phyloP scores from a whole-genome alignment of 2,888 invertebrate genomes.

The Dicyrtomina minuta region DNA sequence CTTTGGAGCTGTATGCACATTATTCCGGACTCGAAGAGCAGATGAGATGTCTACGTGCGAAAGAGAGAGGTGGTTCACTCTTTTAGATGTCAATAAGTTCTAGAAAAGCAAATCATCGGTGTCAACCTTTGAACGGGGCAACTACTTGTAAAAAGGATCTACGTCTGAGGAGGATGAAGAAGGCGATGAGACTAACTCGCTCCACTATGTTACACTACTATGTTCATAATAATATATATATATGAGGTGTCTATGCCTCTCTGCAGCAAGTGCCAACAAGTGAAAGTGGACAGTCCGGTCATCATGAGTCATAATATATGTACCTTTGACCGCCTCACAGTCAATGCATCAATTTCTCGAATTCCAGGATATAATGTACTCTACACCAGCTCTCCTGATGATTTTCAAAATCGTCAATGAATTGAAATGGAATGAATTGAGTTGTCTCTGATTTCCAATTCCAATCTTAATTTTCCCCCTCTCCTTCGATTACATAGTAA shows the following conservation, averaged over 20 bases:
- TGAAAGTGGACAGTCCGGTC: constrained; percentile 23
- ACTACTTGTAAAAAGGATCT: too few relatives aligned
- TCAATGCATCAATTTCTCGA: not conserved
- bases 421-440: not conserved
- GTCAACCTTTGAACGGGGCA: constrained; percentile 6
- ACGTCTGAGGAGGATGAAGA: too few relatives aligned
- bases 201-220: too few relatives aligned
- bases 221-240: too few relatives aligned
- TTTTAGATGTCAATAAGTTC: constrained; percentile 14
- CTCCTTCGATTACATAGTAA: not conserved
- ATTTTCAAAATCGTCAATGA: constrained; percentile 2
- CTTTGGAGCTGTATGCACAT: not conserved
- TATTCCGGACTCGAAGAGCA: not conserved
- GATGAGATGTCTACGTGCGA: constrained; percentile 11
- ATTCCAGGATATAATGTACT: not conserved
- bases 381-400: not conserved
- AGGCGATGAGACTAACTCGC: too few relatives aligned
- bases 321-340: not conserved
- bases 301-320: not conserved
- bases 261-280: not conserved
- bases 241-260: not conserved
- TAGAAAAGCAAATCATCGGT: constrained; percentile 1
- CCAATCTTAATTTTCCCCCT: not conserved
- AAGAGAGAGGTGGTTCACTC: not conserved
- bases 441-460: not conserved